These are phyloP conservation scores for Pipistrellus pygmaeus DNA, from an alignment of 2,797 vertebrate species.

Conservation along the genomic window DNA sequence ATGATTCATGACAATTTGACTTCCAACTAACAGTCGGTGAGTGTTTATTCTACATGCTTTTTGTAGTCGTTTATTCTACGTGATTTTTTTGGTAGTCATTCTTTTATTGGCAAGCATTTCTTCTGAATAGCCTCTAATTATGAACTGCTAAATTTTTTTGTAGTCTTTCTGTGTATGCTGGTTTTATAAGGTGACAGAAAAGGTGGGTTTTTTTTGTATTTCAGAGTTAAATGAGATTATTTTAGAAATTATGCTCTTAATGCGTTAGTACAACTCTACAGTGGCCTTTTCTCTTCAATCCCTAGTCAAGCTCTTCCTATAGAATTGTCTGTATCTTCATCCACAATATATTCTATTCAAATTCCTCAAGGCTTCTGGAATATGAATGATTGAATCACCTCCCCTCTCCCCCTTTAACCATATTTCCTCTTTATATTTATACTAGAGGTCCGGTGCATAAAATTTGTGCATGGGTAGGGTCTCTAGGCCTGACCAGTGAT, in stretches of 20 bases:
- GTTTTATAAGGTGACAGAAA: not conserved
- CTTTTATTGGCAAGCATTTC: not conserved
- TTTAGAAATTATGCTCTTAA: not conserved
- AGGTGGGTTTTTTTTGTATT: not conserved
- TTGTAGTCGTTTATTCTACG: not conserved
- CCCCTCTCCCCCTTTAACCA: not conserved
- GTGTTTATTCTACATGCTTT: not conserved
- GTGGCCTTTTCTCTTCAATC: not conserved
- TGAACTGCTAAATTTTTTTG: not conserved
- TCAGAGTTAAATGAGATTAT: not conserved
- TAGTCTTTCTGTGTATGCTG: not conserved
- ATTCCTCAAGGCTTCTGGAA: not conserved
- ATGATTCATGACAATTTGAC: not conserved
- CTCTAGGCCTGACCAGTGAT: too few species aligned
- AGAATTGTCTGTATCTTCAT: not conserved
- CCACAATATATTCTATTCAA: not conserved
- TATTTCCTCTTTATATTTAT: constrained; percentile 30
- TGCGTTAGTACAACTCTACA: not conserved
- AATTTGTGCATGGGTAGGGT: too few species aligned
- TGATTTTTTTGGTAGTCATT: not conserved
- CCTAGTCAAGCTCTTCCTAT: not conserved
- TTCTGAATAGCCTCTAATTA: not conserved
- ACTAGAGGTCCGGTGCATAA: too few species aligned
- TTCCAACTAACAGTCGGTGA: not conserved
- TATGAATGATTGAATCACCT: not conserved